Evolutionary conservation across 2,888 invertebrate genomes (phyloP), one percentile per base, ranked within the genome.

Genomic region (Idaea aversata): DNA sequence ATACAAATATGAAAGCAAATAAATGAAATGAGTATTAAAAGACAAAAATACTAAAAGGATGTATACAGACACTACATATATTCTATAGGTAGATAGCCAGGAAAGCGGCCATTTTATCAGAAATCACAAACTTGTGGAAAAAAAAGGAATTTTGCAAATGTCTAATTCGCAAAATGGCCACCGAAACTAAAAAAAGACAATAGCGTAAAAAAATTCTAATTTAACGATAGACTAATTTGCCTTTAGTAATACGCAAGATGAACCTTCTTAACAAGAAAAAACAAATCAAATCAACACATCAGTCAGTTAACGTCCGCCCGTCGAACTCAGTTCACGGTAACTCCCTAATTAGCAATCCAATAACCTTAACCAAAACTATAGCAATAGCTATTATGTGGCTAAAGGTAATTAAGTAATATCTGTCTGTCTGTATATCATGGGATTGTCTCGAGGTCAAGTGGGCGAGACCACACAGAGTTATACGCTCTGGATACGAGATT

Each of bases 331-430:
- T 47, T 47, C 47, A 13, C 47, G 47, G 59, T 67, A 65, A 64
- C 59, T 72, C 69, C 73, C 74, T 81, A 80, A 84, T 81, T 77
- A 80, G 77, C 69, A 69, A 70, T 72, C 71, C 79, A 78, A 75
- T 47, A 47, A 47, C 47, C 5, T 47, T 10, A 47, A 10, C 47
- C 13, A 47, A 47, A 47, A 13, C 47, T 47, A 47, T 47, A 47
- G 47, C 47, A 13, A 47, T 47, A 47, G 7, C 4, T 13, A 13
- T 13, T 47, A 47, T 7, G 10, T 10, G 13, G 13, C 47, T 47
- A 47, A 47, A 47, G 47, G 47, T 13, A 77, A 80, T 82, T 79
- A 80, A 77, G 75, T 76, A 72, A 47, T 73, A 72, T 71, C 68
- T 70, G 71, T 71, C 72, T 67, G 67, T 69, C 64, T 68, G 70